These are phyloP conservation scores for Spodoptera frugiperda DNA, from an alignment of 1,140 invertebrate species.

Conservation along the genomic window DNA sequence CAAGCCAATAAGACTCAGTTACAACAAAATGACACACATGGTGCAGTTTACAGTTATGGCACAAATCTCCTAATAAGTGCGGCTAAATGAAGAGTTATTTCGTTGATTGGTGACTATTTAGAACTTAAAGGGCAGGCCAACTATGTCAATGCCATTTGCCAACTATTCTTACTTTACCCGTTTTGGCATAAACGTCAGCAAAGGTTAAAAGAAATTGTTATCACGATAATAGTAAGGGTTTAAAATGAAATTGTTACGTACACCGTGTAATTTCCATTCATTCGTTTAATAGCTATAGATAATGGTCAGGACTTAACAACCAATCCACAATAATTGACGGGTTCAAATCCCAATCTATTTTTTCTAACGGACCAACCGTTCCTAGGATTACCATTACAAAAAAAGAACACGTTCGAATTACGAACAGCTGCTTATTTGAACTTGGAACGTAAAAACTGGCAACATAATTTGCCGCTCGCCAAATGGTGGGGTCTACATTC, in stretches of 20 bases:
- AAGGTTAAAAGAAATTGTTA: conserved; percentile 29
- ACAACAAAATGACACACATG: neutral
- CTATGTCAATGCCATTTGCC: conserved; percentile 40
- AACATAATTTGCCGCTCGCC: conserved; percentile 83
- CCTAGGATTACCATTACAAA: conserved; percentile 42
- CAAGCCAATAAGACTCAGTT: too few relatives aligned
- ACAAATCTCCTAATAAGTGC: neutral
- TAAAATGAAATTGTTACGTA: conserved; percentile 29
- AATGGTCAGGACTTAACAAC: conserved; percentile 11
- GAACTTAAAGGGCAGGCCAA: conserved; percentile 36
- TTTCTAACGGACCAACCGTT: conserved; percentile 35
- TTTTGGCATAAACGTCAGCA: conserved; percentile 23
- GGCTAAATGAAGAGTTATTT: conserved; percentile 40
- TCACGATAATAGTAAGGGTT: conserved; percentile 5
- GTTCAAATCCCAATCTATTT: conserved; percentile 43
- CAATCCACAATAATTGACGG: conserved; percentile 26
- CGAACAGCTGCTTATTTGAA: conserved; percentile 77
- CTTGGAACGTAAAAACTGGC: conserved; percentile 74
- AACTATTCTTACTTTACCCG: conserved; percentile 20
- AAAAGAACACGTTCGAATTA: conserved; percentile 48
- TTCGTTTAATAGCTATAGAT: conserved; percentile 16
- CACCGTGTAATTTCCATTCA: conserved; percentile 22
- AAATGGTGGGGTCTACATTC: conserved; percentile 85
- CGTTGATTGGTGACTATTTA: conserved; percentile 36
- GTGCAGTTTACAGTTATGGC: neutral